Percentiles rank a stretch among this genome's conserved stretches.
Evolutionary conservation across 2,888 invertebrate genomes (phyloP).

Genomic region (Abscondita cerata): DNA sequence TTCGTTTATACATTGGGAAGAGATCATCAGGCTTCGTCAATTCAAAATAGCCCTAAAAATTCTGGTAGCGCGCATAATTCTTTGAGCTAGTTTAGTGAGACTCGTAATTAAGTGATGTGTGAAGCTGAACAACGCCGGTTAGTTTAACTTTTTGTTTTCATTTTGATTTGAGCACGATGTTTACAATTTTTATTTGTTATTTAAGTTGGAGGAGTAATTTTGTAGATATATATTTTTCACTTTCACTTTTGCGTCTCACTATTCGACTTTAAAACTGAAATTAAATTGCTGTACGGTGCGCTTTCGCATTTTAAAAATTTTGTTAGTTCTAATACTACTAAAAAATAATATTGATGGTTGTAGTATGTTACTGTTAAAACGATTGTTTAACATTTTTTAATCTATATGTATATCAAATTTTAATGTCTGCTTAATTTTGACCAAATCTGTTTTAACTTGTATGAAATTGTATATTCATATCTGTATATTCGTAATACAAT

Average conservation of each 20-base stretch:
- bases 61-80: slow-evolving; percentile 34
- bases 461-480: neutral
- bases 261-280: neutral
- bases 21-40: slow-evolving; percentile 60
- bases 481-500: slow-evolving; percentile 7
- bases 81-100: slow-evolving; percentile 31
- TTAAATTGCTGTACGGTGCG: neutral
- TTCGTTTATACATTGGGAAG: slow-evolving; percentile 81
- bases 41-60: slow-evolving; percentile 54
- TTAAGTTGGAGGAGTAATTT: neutral
- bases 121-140: neutral
- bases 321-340: slow-evolving; percentile 14
- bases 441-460: neutral
- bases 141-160: neutral
- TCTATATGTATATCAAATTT: slow-evolving; percentile 16
- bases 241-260: neutral
- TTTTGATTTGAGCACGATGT: neutral
- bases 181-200: neutral
- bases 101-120: neutral
- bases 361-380: slow-evolving; percentile 15
- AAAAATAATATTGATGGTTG: slow-evolving; percentile 16
- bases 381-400: slow-evolving; percentile 21
- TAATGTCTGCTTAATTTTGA: slow-evolving; percentile 10
- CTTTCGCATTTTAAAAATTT: slow-evolving; percentile 15
- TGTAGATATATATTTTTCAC: neutral